phyloP scores from a whole-genome alignment of 2,888 invertebrate species.

The Drosophila hamatofila region DNA sequence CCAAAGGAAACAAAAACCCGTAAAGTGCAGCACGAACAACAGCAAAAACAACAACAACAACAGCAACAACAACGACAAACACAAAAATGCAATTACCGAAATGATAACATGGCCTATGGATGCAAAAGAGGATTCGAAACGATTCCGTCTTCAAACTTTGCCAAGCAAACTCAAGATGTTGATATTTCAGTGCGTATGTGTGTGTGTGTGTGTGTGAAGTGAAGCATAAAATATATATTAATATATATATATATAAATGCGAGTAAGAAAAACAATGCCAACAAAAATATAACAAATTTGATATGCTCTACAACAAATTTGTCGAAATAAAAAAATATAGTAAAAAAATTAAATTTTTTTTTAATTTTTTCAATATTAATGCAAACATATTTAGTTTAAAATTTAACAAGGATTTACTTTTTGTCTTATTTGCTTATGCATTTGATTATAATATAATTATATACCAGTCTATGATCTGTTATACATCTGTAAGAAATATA shows the following conservation, averaged over 20 bases:
- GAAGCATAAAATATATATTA: slow-evolving; percentile 76
- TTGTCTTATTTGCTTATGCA: too few relatives aligned
- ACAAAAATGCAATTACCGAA: slow-evolving; percentile 80
- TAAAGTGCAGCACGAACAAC: slow-evolving; percentile 44
- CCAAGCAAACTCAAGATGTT: slow-evolving; percentile 55
- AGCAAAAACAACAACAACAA: slow-evolving; percentile 53
- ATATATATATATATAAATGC: slow-evolving; percentile 32
- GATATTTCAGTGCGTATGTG: slow-evolving; percentile 20
- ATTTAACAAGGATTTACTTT: too few relatives aligned
- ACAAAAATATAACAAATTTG: neutral
- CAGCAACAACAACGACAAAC: slow-evolving; percentile 67
- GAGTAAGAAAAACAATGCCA: slow-evolving; percentile 13
- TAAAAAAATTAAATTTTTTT: too few relatives aligned
- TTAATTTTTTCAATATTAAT: too few relatives aligned
- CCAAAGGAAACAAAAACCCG: slow-evolving; percentile 56
- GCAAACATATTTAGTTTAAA: too few relatives aligned
- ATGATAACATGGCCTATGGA: slow-evolving; percentile 78
- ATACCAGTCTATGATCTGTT: too few relatives aligned
- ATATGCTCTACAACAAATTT: slow-evolving; percentile 27
- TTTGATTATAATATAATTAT: too few relatives aligned
- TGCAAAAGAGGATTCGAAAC: slow-evolving; percentile 58
- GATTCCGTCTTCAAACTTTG: slow-evolving; percentile 36
- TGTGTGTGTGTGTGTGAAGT: slow-evolving; percentile 32
- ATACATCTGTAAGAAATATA: too few relatives aligned
- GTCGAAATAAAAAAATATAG: neutral